A percentile compares a stretch with the other conserved stretches of the same genome.
Conservation (phyloP, 2,888 invertebrate genomes). For the Lobophora halterata region DNA sequence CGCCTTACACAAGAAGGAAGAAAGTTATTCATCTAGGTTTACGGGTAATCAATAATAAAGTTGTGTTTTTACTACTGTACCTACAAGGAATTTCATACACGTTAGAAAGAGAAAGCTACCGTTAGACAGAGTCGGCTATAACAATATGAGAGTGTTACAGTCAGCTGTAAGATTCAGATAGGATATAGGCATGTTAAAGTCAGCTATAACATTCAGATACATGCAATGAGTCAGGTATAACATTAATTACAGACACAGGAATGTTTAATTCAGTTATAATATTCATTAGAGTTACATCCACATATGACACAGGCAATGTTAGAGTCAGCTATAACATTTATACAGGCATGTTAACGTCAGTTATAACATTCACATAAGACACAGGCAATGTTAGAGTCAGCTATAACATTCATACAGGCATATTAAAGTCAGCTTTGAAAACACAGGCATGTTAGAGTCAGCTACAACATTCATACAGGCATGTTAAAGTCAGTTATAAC, state of each 20-base stretch:
- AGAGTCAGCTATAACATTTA: slow-evolving; percentile 7
- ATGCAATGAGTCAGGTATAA: slow-evolving; percentile 7
- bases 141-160: slow-evolving; percentile 11
- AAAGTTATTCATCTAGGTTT: no score
- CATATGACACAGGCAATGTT: no score
- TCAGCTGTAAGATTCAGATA: slow-evolving; percentile 10
- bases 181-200: no score
- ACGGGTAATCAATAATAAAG: no score
- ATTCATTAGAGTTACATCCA: no score
- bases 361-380: slow-evolving; percentile 1
- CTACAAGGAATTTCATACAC: not conserved
- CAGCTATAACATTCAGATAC: slow-evolving; percentile 13
- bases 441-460: slow-evolving; percentile 15
- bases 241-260: no score
- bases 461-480: slow-evolving; percentile 7
- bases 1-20: no score
- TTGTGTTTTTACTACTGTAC: no score
- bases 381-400: no score
- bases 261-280: no score
- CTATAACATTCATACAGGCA: no score
- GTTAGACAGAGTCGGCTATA: not conserved
- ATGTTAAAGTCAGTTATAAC: slow-evolving; percentile 9
- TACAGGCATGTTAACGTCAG: slow-evolving; percentile 1
- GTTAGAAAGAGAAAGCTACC: slow-evolving; percentile 3
- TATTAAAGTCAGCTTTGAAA: not conserved